These are phyloP conservation scores for Temnopleurus reevesii DNA, from an alignment of 53 echinoderm and acorn worm genomes.

Conservation along the genomic window DNA sequence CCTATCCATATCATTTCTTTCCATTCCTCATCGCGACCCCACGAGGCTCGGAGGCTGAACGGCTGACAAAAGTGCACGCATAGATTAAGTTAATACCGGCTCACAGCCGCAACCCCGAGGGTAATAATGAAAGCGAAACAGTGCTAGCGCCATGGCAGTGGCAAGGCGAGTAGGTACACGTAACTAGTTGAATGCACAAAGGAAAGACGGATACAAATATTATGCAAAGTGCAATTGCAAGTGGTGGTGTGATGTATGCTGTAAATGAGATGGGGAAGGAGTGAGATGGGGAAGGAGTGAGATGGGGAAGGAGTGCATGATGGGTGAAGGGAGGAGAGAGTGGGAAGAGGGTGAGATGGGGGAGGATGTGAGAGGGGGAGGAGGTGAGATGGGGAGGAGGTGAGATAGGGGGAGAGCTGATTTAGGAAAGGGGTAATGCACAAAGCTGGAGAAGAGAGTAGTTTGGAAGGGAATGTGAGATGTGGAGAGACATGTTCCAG, in stretches of 20 bases:
- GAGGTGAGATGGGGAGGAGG: not conserved
- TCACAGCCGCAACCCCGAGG: not conserved
- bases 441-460: no score
- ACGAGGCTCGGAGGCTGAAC: not conserved
- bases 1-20: not conserved
- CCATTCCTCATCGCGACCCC: not conserved
- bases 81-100: conserved; percentile 24
- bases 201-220: conserved; percentile 32
- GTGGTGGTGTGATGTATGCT: not conserved
- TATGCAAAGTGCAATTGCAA: not conserved
- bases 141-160: not conserved
- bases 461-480: not conserved
- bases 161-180: not conserved
- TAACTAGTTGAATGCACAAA: conserved; percentile 39
- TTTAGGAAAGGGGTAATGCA: not conserved
- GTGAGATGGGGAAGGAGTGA: not conserved
- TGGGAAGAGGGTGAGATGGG: not conserved
- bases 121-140: conserved; percentile 14
- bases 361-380: not conserved
- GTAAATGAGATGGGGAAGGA: not conserved
- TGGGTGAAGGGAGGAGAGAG: not conserved
- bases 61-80: conserved; percentile 33
- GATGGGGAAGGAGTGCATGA: not conserved
- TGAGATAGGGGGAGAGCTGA: not conserved
- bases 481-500: no score